Base-by-base conservation (phyloP, 92 coral and sea anemone genomes). In the Epizoanthus fatuus region DNA sequence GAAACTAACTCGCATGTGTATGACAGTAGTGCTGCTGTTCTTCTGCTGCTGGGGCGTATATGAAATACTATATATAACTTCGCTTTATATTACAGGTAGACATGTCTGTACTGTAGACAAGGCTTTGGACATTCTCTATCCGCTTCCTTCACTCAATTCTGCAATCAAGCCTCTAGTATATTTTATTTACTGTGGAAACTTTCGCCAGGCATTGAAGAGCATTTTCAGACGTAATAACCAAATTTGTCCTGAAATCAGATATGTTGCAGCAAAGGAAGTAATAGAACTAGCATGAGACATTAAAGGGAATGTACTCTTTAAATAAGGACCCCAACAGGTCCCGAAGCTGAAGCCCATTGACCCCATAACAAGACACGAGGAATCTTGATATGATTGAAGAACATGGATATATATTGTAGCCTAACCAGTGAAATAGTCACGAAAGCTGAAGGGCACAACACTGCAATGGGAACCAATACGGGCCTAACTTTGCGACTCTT, bases 31-130 rank as follows among this genome's bases (percentile, higher is more conserved):
- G 63, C 59, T 74, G 47, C 7, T 74, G n/a, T 74, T 74, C 40
- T 74, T 74, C 60, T 74, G 79, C 25, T 74, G 63, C 63, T 74
- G 79, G 79, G 79, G 79, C 13, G 37, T 74, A 42, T 74, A 74
- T 63, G 79, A 74, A 32, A 74, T 74, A 52, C 37, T 74, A 19
- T 74, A 52, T 63, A 74, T 74, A 45, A 22, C 55, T 13, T 73
- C 79, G 14, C 17, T 32, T 16, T 52, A 53, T 74, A 63, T 32
- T 53, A 1, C 19, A 12, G 37, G 35, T 39, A 52, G 44, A 52
- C 55, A 74, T 42, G 4, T 32, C 4, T 74, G 63, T 10, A 4
- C 15, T 12, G 51, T 74, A 7, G 20, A 74, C 37, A 38, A 52
- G 17, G 64, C 63, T 29, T 52, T 74, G 79, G 79, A 74, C 64